These are phyloP conservation scores for Cavia aperea DNA, from an alignment of 2,113 vertebrate species.

Conservation along the genomic window DNA sequence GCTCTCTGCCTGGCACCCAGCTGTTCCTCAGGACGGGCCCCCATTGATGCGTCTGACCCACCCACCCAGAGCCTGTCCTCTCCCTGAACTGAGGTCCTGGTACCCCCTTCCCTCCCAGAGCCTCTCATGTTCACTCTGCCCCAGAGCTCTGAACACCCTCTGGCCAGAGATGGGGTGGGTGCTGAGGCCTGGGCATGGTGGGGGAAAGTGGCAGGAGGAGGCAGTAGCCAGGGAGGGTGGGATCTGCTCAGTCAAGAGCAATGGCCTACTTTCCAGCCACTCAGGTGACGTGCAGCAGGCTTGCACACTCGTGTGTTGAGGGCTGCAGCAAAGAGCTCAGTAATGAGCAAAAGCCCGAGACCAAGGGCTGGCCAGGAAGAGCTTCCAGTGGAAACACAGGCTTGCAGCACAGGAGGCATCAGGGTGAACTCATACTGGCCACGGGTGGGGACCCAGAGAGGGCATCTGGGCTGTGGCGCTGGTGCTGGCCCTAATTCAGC, in stretches of 20 bases:
- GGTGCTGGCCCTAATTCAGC: neutral
- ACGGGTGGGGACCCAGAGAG: accelerated
- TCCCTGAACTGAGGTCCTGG: neutral
- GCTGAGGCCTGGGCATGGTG: neutral
- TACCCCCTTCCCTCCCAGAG: neutral
- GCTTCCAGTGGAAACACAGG: constrained; percentile 65
- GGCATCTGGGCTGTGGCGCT: neutral
- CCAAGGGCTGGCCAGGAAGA: neutral
- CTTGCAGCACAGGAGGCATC: neutral
- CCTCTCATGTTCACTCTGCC: neutral
- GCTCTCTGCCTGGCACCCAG: neutral
- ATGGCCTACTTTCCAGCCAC: constrained; percentile 75
- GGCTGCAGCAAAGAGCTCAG: constrained; percentile 56
- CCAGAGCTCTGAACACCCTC: neutral
- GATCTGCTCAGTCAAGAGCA: constrained; percentile 63
- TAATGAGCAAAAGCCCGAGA: constrained; percentile 62
- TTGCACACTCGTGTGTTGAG: neutral
- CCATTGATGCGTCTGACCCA: neutral
- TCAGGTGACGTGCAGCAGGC: constrained; percentile 71
- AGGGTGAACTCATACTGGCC: neutral
- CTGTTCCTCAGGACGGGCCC: neutral
- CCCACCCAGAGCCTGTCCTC: neutral
- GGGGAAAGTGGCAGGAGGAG: neutral
- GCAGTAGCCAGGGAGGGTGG: constrained; percentile 60
- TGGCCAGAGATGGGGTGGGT: neutral